These are phyloP conservation scores for Nothura maculosa DNA, from an alignment of 2,797 vertebrate genomes.

Conservation along the genomic window DNA sequence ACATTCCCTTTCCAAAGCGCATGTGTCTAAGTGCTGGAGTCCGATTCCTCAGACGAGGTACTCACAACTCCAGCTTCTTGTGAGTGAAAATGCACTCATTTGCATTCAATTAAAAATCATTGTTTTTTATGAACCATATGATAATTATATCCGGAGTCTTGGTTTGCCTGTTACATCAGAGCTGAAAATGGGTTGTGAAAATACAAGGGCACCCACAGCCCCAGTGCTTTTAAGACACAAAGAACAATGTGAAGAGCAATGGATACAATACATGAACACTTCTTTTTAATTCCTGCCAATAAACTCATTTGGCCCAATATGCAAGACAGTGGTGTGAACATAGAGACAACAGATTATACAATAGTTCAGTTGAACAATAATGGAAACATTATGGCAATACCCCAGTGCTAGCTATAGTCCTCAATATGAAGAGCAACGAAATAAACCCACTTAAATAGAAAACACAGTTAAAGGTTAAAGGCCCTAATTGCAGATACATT, in stretches of 20 bases:
- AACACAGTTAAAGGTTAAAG: neutral
- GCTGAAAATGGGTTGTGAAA: neutral
- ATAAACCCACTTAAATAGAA: neutral
- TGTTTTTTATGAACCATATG: neutral
- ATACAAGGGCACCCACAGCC: neutral
- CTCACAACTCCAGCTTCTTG: neutral
- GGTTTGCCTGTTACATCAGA: neutral
- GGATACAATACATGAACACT: fast-evolving
- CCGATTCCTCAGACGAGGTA: neutral
- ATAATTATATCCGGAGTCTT: neutral
- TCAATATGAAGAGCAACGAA: neutral
- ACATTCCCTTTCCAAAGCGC: neutral
- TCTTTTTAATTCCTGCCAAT: neutral
- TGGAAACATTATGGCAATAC: neutral
- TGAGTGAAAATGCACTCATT: neutral
- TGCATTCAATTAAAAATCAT: neutral
- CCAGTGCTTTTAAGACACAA: neutral
- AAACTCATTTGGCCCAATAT: neutral
- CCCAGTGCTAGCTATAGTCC: neutral
- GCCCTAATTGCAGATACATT: neutral
- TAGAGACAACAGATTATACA: neutral
- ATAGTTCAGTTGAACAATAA: neutral
- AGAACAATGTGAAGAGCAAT: neutral
- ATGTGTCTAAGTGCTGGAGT: neutral
- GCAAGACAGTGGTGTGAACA: neutral